Evolutionary conservation across 1,140 invertebrate genomes (phyloP).

Genomic region (Macrocentrus cingulum): DNA sequence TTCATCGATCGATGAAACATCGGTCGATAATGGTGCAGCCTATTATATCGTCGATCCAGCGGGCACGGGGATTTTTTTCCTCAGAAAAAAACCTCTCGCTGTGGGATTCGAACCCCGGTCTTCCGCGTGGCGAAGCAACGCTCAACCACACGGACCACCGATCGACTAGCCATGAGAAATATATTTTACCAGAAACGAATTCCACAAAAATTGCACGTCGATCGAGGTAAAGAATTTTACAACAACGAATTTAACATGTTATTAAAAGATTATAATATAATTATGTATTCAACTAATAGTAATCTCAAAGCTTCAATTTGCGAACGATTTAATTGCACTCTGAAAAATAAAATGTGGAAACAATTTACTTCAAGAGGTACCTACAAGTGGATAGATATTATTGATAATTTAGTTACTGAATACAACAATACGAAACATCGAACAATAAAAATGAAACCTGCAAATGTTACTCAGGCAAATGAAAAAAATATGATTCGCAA

Average conservation of each 20-base stretch:
- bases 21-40: too few relatives aligned
- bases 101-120: too few relatives aligned
- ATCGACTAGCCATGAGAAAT: constrained; percentile 21
- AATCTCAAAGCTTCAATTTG: constrained; percentile 52
- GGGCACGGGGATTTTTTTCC: too few relatives aligned
- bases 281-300: constrained; percentile 28
- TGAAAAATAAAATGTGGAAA: too few relatives aligned
- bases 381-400: constrained; percentile 15
- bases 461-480: not conserved
- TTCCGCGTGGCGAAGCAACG: too few relatives aligned
- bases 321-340: too few relatives aligned
- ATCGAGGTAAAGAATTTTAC: not conserved
- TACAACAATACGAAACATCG: constrained; percentile 16
- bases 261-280: not conserved
- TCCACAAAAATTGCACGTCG: constrained; percentile 13
- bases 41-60: too few relatives aligned
- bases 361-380: constrained; percentile 14
- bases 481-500: too few relatives aligned
- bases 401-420: not conserved
- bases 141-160: too few relatives aligned
- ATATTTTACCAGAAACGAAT: constrained; percentile 7
- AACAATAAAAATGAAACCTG: constrained; percentile 8
- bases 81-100: too few relatives aligned
- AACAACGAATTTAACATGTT: constrained; percentile 2
- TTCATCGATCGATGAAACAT: too few relatives aligned